phyloP scores from a whole-genome alignment of 2,888 invertebrate genomes.

The Trichogramma evanescens region DNA sequence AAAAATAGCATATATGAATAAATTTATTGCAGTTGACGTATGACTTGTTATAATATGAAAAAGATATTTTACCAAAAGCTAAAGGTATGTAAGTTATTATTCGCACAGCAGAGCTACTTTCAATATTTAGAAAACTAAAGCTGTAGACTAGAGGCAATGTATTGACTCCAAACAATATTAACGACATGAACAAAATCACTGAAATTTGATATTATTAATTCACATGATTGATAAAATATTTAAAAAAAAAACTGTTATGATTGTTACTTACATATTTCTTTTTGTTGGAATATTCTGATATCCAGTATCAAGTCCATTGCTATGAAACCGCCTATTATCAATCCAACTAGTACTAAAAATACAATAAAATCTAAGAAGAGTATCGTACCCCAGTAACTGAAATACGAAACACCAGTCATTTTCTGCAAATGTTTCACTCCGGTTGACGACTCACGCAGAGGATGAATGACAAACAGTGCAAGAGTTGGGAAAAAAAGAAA shows the following conservation, averaged over 20 bases:
- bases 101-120: constrained; percentile 29
- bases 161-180: constrained; percentile 63
- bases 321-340: constrained; percentile 29
- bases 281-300: constrained; percentile 30
- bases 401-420: constrained; percentile 58
- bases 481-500: constrained; percentile 29
- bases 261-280: constrained; percentile 47
- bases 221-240: not conserved
- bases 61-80: constrained; percentile 30
- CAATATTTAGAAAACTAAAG: constrained; percentile 36
- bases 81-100: constrained; percentile 33
- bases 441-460: constrained; percentile 56
- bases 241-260: not conserved
- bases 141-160: constrained; percentile 45
- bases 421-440: constrained; percentile 62
- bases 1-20: not conserved
- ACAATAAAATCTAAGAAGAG: constrained; percentile 53
- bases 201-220: constrained; percentile 19
- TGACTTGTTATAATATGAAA: not conserved
- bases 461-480: constrained; percentile 54
- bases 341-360: constrained; percentile 34
- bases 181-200: constrained; percentile 57
- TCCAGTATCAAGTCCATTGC: constrained; percentile 31
- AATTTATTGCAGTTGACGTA: not conserved
- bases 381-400: constrained; percentile 59